These are phyloP conservation scores for Flexamia atlantica DNA, from an alignment of 2,888 invertebrate genomes.

Conservation along the genomic window DNA sequence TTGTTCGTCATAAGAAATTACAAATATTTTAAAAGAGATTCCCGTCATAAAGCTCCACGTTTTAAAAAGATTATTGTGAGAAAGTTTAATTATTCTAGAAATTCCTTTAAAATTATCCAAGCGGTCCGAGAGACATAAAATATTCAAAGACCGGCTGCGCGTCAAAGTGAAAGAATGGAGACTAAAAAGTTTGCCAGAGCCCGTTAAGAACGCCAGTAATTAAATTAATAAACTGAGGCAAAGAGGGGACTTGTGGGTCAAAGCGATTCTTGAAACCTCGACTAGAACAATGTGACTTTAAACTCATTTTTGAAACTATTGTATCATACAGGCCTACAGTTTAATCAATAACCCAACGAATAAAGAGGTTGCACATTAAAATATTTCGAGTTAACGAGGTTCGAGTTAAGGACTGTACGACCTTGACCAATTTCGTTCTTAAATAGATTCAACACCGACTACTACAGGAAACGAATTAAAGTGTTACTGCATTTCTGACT, in stretches of 20 bases:
- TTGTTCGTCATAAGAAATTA: too few relatives aligned
- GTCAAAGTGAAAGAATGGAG: constrained; percentile 17
- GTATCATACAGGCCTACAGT: too few relatives aligned
- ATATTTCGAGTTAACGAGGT: too few relatives aligned
- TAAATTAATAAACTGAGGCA: constrained; percentile 4
- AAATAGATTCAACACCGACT: neutral
- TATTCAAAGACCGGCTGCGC: neutral
- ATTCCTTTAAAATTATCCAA: neutral
- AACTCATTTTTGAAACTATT: too few relatives aligned
- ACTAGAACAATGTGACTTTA: too few relatives aligned
- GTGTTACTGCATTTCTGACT: neutral
- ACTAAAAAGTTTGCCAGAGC: constrained; percentile 1
- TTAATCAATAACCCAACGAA: too few relatives aligned
- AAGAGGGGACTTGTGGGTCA: neutral
- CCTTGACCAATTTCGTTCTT: neutral
- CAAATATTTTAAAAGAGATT: too few relatives aligned
- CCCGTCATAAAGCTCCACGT: too few relatives aligned
- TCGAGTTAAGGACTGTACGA: neutral
- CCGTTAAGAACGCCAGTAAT: constrained; percentile 31
- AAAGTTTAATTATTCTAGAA: neutral
- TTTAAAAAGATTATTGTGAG: too few relatives aligned
- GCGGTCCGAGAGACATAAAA: neutral
- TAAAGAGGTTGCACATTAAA: too few relatives aligned
- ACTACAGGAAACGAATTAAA: neutral
- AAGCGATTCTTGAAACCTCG: neutral